Conservation (phyloP, 2,888 invertebrate species). For the Adelphocoris suturalis region DNA sequence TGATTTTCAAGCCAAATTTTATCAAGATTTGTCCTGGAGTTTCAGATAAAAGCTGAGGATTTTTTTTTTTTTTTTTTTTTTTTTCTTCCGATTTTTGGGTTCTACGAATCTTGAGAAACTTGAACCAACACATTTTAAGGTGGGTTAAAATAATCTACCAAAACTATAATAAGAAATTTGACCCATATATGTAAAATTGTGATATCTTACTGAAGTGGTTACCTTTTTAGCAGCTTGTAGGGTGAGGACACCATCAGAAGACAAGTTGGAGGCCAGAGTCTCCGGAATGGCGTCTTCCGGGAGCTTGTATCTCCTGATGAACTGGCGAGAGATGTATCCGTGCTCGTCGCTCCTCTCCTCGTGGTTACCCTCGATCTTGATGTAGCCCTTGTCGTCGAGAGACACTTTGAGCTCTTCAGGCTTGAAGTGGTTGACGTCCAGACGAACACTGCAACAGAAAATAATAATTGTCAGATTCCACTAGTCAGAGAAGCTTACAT, state of each 20-base stretch:
- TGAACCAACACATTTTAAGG: too few species aligned
- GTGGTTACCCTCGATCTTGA: slow-evolving; percentile 79
- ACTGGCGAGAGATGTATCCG: slow-evolving; percentile 79
- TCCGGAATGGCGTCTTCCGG: slow-evolving; percentile 78
- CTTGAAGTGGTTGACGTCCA: slow-evolving; percentile 79
- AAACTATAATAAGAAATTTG: too few species aligned
- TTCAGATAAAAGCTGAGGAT: too few species aligned
- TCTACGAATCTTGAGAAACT: too few species aligned
- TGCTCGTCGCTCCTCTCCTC: slow-evolving; percentile 79
- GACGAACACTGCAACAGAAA: slow-evolving; percentile 76
- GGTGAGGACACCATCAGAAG: slow-evolving; percentile 78
- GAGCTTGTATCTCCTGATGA: slow-evolving; percentile 78
- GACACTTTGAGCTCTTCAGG: slow-evolving; percentile 79
- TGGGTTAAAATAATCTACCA: too few species aligned
- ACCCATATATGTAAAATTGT: too few species aligned
- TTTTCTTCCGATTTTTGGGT: too few species aligned
- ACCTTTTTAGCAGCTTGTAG: slow-evolving; percentile 73
- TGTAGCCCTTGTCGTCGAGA: slow-evolving; percentile 78
- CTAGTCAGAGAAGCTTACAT: too few species aligned
- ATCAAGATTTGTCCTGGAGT: too few species aligned
- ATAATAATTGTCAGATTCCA: too few species aligned
- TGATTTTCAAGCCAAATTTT: too few species aligned
- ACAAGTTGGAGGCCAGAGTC: slow-evolving; percentile 78
- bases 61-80: too few species aligned
- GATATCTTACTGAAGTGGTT: not conserved